Evolutionary conservation across 2,888 invertebrate genomes (phyloP), one percentile per base, ranked within the genome.

Genomic region (Euspilapteryx auroguttella): DNA sequence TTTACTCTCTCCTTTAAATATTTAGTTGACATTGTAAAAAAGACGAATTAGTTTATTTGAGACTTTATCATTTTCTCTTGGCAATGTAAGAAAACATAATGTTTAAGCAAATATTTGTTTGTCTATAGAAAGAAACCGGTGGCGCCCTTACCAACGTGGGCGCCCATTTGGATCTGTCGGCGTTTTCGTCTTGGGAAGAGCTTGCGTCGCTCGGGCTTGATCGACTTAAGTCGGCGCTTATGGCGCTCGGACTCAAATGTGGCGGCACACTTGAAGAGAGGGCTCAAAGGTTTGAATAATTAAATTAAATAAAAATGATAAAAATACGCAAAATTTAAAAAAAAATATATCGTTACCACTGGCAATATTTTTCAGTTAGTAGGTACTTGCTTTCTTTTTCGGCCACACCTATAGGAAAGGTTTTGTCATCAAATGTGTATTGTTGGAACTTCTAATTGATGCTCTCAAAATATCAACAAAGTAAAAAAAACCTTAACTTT

Each of bases 251-350:
- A 0, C 77, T 99, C 2, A 99, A 99, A 64, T 99, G 99, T 68
- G 99, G 99, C 31, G 99, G 97, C 2, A 98, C 98, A 4, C 69
- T 99, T 28, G 96, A 98, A 68, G 97, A 99, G 65, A 80, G 99
- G 42, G 99, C 99, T 1, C 94, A 97, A 55, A 81, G 99, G 77
- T 76, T n/a, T n/a, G n/a, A n/a, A n/a, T n/a, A n/a, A n/a, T n/a
- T n/a, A n/a, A n/a, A n/a, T n/a, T n/a, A n/a, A n/a, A n/a, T n/a
- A n/a, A n/a, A n/a, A n/a, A n/a, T n/a, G n/a, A n/a, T n/a, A n/a
- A n/a, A n/a, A n/a, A n/a, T n/a, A n/a, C n/a, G n/a, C n/a, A n/a
- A n/a, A n/a, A n/a, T n/a, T n/a, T n/a, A n/a, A n/a, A n/a, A n/a
- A n/a, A n/a, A n/a, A n/a, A n/a, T n/a, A n/a, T n/a, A n/a, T n/a